A percentile compares a stretch with the other conserved stretches of the same genome.
These are phyloP conservation scores for Odontothrips loti DNA, from an alignment of 2,888 invertebrate species.

Conservation along the genomic window DNA sequence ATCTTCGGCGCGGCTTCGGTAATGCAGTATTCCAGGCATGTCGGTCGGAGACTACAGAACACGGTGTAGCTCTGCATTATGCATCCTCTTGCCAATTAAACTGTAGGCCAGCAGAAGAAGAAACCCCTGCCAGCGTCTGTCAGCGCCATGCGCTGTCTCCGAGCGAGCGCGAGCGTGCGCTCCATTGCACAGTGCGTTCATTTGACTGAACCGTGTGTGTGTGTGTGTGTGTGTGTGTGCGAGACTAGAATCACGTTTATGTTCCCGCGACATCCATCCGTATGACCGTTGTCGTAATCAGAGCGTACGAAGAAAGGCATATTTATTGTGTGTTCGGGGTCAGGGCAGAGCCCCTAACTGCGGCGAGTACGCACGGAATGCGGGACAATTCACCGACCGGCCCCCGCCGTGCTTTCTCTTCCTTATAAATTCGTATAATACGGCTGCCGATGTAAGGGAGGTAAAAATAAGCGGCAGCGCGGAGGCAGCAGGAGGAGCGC, in stretches of 20 bases:
- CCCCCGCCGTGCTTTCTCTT: not conserved
- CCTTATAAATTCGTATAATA: not conserved
- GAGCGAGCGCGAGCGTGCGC: not conserved
- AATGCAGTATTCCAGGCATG: no score
- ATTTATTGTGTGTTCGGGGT: no score
- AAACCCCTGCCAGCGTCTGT: no score
- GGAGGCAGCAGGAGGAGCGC: not conserved
- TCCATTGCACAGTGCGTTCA: no score
- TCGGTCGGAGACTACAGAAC: no score
- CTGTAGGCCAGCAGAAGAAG: not conserved
- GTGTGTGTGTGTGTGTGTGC: no score
- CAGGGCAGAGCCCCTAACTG: not conserved
- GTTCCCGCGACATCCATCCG: no score
- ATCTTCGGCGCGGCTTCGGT: not conserved
- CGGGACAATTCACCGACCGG: not conserved
- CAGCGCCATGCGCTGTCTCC: no score
- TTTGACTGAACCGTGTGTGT: no score
- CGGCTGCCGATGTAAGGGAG: not conserved
- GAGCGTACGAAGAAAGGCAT: no score
- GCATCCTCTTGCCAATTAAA: slow-evolving; percentile 11
- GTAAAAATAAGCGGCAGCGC: not conserved
- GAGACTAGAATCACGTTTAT: no score
- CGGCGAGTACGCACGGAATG: not conserved
- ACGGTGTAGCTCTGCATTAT: not conserved
- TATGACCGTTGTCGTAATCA: no score